Evolutionary conservation across 2,113 vertebrate species (phyloP).

Genomic region (Otis tarda): DNA sequence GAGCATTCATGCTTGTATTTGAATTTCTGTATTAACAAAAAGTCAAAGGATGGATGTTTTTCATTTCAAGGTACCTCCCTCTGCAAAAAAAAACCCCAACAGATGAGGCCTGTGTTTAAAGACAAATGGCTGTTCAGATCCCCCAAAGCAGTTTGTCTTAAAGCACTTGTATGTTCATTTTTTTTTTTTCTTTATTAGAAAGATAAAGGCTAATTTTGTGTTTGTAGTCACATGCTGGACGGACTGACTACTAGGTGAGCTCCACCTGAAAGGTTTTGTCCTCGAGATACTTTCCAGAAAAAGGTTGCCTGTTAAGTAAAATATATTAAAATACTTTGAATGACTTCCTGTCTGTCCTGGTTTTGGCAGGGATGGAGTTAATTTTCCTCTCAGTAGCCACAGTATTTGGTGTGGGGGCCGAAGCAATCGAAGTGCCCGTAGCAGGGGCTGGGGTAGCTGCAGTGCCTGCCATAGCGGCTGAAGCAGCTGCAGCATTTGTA

Average conservation of each 20-base stretch:
- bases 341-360: neutral
- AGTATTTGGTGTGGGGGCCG: too few relatives aligned
- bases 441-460: too few relatives aligned
- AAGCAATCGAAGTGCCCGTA: too few relatives aligned
- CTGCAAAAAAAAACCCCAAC: neutral
- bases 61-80: neutral
- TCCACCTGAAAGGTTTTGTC: neutral
- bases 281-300: neutral
- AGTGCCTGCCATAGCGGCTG: too few relatives aligned
- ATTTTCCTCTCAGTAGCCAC: too few relatives aligned
- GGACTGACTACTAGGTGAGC: neutral
- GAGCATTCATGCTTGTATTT: neutral
- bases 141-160: neutral
- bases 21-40: constrained; percentile 17
- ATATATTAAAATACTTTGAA: neutral
- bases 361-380: too few relatives aligned
- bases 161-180: neutral
- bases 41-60: constrained; percentile 23
- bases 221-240: neutral
- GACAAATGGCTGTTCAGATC: neutral
- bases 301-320: neutral
- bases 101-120: neutral
- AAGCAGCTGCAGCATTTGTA: too few relatives aligned
- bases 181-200: neutral
- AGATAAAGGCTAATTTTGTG: neutral